phyloP scores from a whole-genome alignment of 2,888 invertebrate species.

The Mayetiola destructor region DNA sequence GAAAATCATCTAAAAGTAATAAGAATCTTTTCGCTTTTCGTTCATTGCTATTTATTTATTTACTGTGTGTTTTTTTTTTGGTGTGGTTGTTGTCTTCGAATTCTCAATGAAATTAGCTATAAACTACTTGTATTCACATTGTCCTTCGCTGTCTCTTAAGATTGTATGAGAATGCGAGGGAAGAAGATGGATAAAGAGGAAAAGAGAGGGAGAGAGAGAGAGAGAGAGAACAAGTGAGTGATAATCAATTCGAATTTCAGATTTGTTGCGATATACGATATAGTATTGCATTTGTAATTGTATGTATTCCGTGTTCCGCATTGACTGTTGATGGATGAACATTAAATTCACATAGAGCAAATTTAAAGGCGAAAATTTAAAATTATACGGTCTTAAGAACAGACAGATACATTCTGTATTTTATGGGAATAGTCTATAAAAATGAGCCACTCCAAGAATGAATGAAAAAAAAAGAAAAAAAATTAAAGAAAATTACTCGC shows the following conservation, averaged over 20 bases:
- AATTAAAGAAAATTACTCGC: not conserved
- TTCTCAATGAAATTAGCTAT: constrained; percentile 5
- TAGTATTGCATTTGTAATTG: too few relatives aligned
- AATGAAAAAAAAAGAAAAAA: not conserved
- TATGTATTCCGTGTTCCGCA: not conserved
- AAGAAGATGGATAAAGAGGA: not conserved
- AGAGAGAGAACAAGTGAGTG: not conserved
- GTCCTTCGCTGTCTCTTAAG: not conserved
- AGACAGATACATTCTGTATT: not conserved
- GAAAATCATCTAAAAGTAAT: not conserved
- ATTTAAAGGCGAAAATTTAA: not conserved
- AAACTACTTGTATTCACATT: constrained; percentile 6
- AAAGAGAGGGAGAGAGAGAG: not conserved
- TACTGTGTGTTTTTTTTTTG: too few relatives aligned
- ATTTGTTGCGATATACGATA: too few relatives aligned
- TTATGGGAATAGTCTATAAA: constrained; percentile 2
- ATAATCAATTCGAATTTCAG: too few relatives aligned
- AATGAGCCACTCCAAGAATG: not conserved
- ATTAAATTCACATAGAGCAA: not conserved
- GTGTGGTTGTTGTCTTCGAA: too few relatives aligned
- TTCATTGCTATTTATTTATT: too few relatives aligned
- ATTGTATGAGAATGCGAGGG: too few relatives aligned
- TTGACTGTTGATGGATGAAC: not conserved
- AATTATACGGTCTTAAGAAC: not conserved
- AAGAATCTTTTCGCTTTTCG: not conserved